A percentile compares a stretch with the other conserved stretches of the same genome.
Conservation (phyloP, 1,140 invertebrate species). For the Diprion similis region DNA sequence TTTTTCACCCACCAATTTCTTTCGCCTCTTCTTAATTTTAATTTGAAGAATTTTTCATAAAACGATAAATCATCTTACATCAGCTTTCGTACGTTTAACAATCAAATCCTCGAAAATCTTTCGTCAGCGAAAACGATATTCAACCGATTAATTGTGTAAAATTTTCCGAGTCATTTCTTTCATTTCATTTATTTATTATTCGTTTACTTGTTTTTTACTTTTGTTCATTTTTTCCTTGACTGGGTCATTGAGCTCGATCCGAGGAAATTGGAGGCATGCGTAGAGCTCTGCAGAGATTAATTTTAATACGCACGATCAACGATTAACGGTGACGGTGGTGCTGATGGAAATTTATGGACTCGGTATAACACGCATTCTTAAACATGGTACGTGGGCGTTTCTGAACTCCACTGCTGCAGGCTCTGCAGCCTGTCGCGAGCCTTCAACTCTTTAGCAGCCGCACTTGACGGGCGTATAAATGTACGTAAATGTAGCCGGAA, state of each 20-base stretch:
- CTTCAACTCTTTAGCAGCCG: neutral
- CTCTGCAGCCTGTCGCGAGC: neutral
- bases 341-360: conserved; percentile 27
- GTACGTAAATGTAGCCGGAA: neutral
- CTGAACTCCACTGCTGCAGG: too few species aligned
- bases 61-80: too few species aligned
- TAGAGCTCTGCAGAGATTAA: conserved; percentile 21
- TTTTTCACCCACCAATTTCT: too few species aligned
- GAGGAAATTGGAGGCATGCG: neutral
- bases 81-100: too few species aligned
- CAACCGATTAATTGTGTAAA: too few species aligned
- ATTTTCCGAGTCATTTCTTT: too few species aligned
- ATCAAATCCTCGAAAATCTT: too few species aligned
- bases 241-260: neutral
- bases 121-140: too few species aligned
- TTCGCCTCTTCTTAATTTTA: too few species aligned
- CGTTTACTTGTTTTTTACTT: neutral
- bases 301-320: conserved; percentile 18
- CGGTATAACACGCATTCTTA: neutral
- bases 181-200: too few species aligned
- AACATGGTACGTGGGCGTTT: neutral
- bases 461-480: neutral
- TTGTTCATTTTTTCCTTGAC: neutral
- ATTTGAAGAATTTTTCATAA: too few species aligned
- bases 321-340: conserved; percentile 10